Percentiles rank a stretch among this genome's conserved stretches.
These are phyloP conservation scores for Ceriagrion tenellum DNA, from an alignment of 2,888 invertebrate genomes.

Conservation along the genomic window DNA sequence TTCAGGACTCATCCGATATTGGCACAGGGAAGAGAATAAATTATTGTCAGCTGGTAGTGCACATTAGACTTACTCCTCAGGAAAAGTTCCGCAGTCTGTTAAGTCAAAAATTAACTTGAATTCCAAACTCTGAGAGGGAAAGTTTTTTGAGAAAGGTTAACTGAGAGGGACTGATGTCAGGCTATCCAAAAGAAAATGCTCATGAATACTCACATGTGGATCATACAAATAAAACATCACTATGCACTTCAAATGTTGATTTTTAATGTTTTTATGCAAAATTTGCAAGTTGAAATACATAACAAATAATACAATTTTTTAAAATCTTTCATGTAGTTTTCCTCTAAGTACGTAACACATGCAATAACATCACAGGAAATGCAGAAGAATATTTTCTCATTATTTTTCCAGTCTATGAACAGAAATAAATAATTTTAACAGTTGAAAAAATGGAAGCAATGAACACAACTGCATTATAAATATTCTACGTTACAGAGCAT, in stretches of 20 bases:
- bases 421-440: not conserved
- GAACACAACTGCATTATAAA: not conserved
- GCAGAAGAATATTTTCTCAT: not conserved
- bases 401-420: conserved; percentile 9
- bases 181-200: too few relatives aligned
- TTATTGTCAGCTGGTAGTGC: too few relatives aligned
- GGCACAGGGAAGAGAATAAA: too few relatives aligned
- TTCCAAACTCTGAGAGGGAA: too few relatives aligned
- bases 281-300: not conserved
- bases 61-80: too few relatives aligned
- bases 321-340: not conserved
- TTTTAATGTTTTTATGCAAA: conserved; percentile 14
- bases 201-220: too few relatives aligned
- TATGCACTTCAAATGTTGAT: not conserved
- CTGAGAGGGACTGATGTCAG: too few relatives aligned
- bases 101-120: too few relatives aligned
- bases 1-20: too few relatives aligned
- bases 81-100: too few relatives aligned
- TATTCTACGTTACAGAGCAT: not conserved
- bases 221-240: not conserved
- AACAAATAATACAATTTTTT: conserved; percentile 26
- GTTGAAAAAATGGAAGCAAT: not conserved
- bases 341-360: conserved; percentile 1
- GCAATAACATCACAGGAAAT: conserved; percentile 16
- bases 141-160: too few relatives aligned